Conservation (phyloP, 2,888 invertebrate genomes). For the Ophion obscuratus region DNA sequence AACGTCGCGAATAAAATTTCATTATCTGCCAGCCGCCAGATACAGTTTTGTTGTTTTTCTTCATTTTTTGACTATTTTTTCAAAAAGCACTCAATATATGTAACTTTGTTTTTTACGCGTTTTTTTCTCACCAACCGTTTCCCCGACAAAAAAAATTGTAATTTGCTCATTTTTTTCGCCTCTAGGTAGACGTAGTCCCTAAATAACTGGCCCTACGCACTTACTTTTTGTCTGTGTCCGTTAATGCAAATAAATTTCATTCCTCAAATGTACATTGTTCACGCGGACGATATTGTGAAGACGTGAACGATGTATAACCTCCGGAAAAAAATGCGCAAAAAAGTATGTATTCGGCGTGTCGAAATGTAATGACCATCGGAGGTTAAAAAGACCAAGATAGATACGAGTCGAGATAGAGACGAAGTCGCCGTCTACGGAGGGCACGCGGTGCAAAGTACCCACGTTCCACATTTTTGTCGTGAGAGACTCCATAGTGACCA, state of each 20-base stretch:
- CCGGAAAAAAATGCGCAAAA: conserved; percentile 9
- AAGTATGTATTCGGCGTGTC: conserved; percentile 26
- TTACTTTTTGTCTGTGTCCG: neutral
- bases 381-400: conserved; percentile 44
- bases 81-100: too few relatives aligned
- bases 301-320: neutral
- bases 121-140: too few relatives aligned
- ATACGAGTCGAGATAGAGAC: conserved; percentile 44
- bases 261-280: neutral
- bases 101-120: too few relatives aligned
- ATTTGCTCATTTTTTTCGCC: too few relatives aligned
- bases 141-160: too few relatives aligned
- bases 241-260: neutral
- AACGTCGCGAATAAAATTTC: too few relatives aligned
- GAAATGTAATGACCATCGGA: conserved; percentile 54
- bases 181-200: too few relatives aligned
- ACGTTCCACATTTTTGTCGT: conserved; percentile 81
- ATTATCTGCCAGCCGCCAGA: too few relatives aligned
- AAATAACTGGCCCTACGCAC: too few relatives aligned
- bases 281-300: neutral
- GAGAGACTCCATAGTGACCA: conserved; percentile 74
- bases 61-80: too few relatives aligned
- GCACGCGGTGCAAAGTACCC: conserved; percentile 76
- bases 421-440: conserved; percentile 1
- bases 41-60: too few relatives aligned